Evolutionary conservation across 2,888 invertebrate species (phyloP).

Genomic region (Machimus atricapillus): DNA sequence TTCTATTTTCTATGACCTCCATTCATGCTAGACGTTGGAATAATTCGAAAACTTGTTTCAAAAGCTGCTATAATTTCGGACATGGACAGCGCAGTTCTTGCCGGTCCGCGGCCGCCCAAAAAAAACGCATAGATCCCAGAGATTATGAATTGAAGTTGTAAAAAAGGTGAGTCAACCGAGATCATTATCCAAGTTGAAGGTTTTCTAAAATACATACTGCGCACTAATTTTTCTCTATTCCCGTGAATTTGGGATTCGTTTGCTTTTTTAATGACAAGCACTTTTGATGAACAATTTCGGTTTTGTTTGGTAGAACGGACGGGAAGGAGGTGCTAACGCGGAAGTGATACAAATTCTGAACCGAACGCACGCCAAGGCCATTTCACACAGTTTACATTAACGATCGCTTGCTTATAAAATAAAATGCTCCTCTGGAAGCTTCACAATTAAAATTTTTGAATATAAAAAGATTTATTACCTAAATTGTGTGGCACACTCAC

Average conservation of each 20-base stretch:
- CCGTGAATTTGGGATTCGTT: background rate
- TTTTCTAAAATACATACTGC: background rate
- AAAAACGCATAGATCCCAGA: background rate
- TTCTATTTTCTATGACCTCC: conserved; percentile 19
- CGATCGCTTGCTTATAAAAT: background rate
- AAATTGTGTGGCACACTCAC: background rate
- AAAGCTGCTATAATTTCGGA: background rate
- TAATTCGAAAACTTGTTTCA: conserved; percentile 4
- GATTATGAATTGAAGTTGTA: conserved; percentile 2
- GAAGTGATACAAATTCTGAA: background rate
- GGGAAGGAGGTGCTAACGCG: background rate
- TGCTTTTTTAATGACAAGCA: background rate
- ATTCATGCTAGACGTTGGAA: background rate
- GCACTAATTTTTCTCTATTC: background rate
- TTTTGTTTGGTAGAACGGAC: background rate
- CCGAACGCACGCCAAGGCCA: background rate
- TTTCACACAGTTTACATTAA: background rate
- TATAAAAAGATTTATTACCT: background rate
- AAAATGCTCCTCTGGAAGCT: background rate
- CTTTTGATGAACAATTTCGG: background rate
- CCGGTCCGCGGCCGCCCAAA: background rate
- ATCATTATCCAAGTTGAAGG: conserved; percentile 14
- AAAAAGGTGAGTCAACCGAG: background rate
- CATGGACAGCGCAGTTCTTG: background rate
- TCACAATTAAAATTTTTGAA: background rate